A percentile compares a stretch with the other conserved stretches of the same genome.
These are phyloP conservation scores for Morpho achilles DNA, from an alignment of 2,888 invertebrate species.

Conservation along the genomic window DNA sequence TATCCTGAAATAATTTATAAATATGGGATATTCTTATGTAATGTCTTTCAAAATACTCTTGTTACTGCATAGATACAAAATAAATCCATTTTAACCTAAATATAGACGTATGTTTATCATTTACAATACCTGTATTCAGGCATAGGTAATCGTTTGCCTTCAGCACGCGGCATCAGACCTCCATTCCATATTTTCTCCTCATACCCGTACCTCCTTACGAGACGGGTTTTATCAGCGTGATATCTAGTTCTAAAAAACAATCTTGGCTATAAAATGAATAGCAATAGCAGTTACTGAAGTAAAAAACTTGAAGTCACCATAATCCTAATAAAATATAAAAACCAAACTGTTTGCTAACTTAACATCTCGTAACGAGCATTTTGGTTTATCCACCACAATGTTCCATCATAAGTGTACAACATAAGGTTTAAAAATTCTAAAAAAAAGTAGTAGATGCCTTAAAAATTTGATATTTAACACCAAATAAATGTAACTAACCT, in stretches of 20 bases:
- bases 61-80: too few species aligned
- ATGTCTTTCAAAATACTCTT: too few species aligned
- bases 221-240: slow-evolving; percentile 81
- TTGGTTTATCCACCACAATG: too few species aligned
- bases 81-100: background rate
- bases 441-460: too few species aligned
- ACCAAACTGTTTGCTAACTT: too few species aligned
- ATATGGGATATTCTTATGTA: too few species aligned
- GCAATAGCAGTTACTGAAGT: background rate
- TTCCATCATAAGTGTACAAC: background rate
- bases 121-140: slow-evolving; percentile 81
- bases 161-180: slow-evolving; percentile 85
- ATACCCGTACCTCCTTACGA: slow-evolving; percentile 85
- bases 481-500: slow-evolving; percentile 47
- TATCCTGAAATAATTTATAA: too few species aligned
- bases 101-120: background rate
- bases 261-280: background rate
- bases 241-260: slow-evolving; percentile 68
- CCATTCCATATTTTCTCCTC: slow-evolving; percentile 81
- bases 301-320: background rate
- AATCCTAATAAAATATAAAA: too few species aligned
- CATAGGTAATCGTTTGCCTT: slow-evolving; percentile 78
- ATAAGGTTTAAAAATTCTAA: background rate
- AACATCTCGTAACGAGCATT: too few species aligned
- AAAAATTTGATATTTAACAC: too few species aligned